Evolutionary conservation across 2,888 invertebrate genomes (phyloP).

Genomic region (Acrobasis suavella): DNA sequence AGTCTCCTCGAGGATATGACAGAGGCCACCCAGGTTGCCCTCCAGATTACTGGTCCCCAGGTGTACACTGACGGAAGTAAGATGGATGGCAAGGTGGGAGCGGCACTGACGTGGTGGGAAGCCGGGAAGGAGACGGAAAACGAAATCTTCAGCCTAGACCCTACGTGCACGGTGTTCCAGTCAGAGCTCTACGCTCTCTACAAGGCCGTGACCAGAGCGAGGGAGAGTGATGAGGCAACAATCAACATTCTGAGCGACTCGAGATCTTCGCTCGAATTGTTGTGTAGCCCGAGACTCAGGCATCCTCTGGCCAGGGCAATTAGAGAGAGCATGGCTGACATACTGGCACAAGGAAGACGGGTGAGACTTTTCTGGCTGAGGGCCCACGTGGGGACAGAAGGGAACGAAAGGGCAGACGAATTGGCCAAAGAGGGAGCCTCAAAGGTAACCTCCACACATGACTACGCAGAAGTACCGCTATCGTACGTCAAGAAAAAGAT

Average conservation of each 20-base stretch:
- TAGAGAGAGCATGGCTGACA: neutral
- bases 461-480: too few species aligned
- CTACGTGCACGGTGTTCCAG: neutral
- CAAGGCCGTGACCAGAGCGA: neutral
- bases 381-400: constrained; percentile 27
- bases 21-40: too few species aligned
- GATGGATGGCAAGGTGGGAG: neutral
- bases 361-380: constrained; percentile 27
- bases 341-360: neutral
- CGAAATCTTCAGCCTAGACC: neutral
- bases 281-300: neutral
- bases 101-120: constrained; percentile 4
- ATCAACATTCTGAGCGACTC: neutral
- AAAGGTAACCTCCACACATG: too few species aligned
- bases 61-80: constrained; percentile 1
- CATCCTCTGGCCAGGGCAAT: neutral
- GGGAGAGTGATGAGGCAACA: neutral
- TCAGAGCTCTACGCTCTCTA: constrained; percentile 1
- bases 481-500: too few species aligned
- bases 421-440: too few species aligned
- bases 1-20: too few species aligned
- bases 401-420: constrained; percentile 28
- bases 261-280: neutral
- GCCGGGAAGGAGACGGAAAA: neutral
- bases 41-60: too few species aligned